These are phyloP conservation scores for Atethmia centrago DNA, from an alignment of 2,888 invertebrate genomes.

Conservation along the genomic window DNA sequence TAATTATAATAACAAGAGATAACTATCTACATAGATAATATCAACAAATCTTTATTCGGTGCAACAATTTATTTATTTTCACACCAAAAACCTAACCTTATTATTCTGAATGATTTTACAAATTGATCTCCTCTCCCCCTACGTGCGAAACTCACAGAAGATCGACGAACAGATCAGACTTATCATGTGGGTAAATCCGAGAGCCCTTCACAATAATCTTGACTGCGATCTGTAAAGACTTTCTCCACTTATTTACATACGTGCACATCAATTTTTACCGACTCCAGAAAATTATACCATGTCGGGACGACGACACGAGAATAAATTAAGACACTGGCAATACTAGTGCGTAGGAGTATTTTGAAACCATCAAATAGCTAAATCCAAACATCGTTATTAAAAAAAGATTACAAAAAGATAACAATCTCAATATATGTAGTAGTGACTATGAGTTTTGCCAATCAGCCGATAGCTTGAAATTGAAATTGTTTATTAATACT, in stretches of 20 bases:
- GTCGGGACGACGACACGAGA: neutral
- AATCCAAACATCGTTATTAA: neutral
- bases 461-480: no score
- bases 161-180: slow-evolving; percentile 5
- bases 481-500: no score
- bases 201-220: slow-evolving; percentile 19
- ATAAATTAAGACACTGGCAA: neutral
- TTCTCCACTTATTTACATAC: slow-evolving; percentile 12
- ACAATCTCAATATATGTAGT: no score
- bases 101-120: neutral
- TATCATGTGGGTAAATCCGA: slow-evolving; percentile 12
- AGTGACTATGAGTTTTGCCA: no score
- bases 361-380: neutral
- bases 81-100: neutral
- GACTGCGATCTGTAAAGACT: slow-evolving; percentile 23
- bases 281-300: neutral
- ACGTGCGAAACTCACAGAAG: neutral
- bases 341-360: neutral
- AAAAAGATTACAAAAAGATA: neutral
- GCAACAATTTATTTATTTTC: neutral
- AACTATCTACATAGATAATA: neutral
- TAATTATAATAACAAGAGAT: neutral
- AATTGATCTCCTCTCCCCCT: neutral
- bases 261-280: neutral
- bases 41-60: neutral